A percentile compares a stretch with the other conserved stretches of the same genome.
These are phyloP conservation scores for Heloderma charlesbogerti DNA, from an alignment of 2,113 vertebrate genomes.

Conservation along the genomic window DNA sequence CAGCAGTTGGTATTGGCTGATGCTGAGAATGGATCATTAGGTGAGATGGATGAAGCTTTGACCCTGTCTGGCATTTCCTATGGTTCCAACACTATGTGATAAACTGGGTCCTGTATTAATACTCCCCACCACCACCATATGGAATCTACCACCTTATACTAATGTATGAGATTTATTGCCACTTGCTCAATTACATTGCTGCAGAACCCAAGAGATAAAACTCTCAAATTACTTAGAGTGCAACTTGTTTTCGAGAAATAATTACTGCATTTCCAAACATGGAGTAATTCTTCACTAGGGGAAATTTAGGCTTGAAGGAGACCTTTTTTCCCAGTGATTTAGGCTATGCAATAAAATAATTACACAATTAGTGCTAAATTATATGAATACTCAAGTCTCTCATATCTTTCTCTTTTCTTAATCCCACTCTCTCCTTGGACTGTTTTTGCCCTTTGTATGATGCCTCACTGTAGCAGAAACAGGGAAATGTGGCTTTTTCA, in stretches of 20 bases:
- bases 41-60: background rate
- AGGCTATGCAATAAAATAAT: conserved; percentile 47
- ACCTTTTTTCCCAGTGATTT: conserved; percentile 48
- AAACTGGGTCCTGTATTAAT: background rate
- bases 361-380: conserved; percentile 40
- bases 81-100: background rate
- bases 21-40: background rate
- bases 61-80: background rate
- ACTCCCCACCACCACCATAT: accelerated
- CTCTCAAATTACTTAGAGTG: conserved; percentile 45
- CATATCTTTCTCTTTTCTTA: conserved; percentile 15
- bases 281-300: conserved; percentile 32
- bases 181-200: conserved; percentile 13
- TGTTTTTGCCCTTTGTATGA: background rate
- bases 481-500: background rate
- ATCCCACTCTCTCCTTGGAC: background rate
- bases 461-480: background rate
- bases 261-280: conserved; percentile 55
- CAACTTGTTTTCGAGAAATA: conserved; percentile 56
- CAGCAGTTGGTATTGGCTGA: background rate
- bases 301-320: conserved; percentile 46
- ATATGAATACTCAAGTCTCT: background rate
- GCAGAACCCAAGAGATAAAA: conserved; percentile 58
- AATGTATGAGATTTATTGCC: conserved; percentile 51
- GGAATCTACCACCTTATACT: background rate